Base-by-base conservation (phyloP, 2,113 vertebrate genomes). In the Burhinus oedicnemus region DNA sequence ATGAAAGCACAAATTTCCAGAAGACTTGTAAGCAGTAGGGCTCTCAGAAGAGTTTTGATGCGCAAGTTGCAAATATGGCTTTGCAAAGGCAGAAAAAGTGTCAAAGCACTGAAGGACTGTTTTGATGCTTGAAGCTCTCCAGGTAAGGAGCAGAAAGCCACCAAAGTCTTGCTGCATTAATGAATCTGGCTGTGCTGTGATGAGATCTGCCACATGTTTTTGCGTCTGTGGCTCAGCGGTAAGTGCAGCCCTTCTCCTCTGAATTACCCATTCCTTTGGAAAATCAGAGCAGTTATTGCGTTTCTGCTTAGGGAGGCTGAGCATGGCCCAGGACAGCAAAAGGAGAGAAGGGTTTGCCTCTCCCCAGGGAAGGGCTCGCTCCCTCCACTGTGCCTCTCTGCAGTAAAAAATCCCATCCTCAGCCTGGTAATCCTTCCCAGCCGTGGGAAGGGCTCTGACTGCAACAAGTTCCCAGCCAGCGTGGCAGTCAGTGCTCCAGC, bases 201-300 rank as follows among this genome's bases (percentile, higher is more conserved):
- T 11, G 34, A 40, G 61, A 32, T 16, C 36, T 36, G 62, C 61
- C 55, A 9, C 29, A 3, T 0, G 3, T n/a, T 4, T 34, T 7
- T 9, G 40, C 22, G 42, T 19, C 42, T 45, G 45, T 6, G 20
- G 60, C 72, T 55, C 91, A 7, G 65, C 18, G 71, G n/a, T 1
- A 10, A 42, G 30, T 32, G 55, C 51, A 51, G 79, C 51, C 40
- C 22, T 70, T 65, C 21, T 5, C 15, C 15, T 38, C 21, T 0
- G 0, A 19, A 5, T 11, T 20, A 6, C 19, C 45, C 26, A 0
- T 38, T 72, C 27, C 45, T 81, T 51, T 9, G 47, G 90, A 30
- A 65, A 81, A 61, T 2, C 0, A 0, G 29, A n/a, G 52, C 40
- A 12, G 23, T 1, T 40, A 8, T 1, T 17, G 40, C 1, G 0